Conservation (phyloP, 2,797 vertebrate species). For the Sebastes dallii region DNA sequence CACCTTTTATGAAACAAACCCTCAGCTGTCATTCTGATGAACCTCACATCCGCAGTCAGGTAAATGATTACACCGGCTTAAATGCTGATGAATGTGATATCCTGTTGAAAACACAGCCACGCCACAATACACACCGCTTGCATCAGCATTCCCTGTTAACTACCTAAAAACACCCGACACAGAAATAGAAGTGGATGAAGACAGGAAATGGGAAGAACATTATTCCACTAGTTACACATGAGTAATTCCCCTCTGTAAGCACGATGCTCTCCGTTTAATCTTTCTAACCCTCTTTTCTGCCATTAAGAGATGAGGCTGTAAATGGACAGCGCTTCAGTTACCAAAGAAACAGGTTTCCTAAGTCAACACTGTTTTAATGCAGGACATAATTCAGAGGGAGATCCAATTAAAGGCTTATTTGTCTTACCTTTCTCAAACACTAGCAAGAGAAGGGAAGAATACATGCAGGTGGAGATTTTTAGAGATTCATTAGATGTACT, state of each 20-base stretch:
- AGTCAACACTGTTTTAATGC: slow-evolving; percentile 15
- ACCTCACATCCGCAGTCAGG: slow-evolving; percentile 36
- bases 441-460: not conserved
- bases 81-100: slow-evolving; percentile 68
- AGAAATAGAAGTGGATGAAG: not conserved
- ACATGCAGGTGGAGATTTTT: not conserved
- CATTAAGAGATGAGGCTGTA: not conserved
- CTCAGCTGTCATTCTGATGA: not conserved
- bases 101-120: slow-evolving; percentile 30
- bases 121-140: slow-evolving; percentile 38
- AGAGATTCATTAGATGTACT: not conserved
- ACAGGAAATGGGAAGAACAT: not conserved
- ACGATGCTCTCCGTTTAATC: not conserved
- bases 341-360: slow-evolving; percentile 52
- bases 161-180: not conserved
- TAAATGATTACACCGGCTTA: slow-evolving; percentile 65
- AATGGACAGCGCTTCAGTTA: slow-evolving; percentile 20
- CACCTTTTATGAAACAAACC: not conserved
- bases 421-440: slow-evolving; percentile 10
- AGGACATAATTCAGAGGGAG: slow-evolving; percentile 14
- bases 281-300: not conserved
- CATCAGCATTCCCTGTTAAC: slow-evolving; percentile 53
- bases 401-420: slow-evolving; percentile 14
- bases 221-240: not conserved
- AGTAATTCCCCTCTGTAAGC: not conserved